A percentile compares a stretch with the other conserved stretches of the same genome.
Conservation (phyloP, 2,797 vertebrate species). For the Avahi laniger region DNA sequence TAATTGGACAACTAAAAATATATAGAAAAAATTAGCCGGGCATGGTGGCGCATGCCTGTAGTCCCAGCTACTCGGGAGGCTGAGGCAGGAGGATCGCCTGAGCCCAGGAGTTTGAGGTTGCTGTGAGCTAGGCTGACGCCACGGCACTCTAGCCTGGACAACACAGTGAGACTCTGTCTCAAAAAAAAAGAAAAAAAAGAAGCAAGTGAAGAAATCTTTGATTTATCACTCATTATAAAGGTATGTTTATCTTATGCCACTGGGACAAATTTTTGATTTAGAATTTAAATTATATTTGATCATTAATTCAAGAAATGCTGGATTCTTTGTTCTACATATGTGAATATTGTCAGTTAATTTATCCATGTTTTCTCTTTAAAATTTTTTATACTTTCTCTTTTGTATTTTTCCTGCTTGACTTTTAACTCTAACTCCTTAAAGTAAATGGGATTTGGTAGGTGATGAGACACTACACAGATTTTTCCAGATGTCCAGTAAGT, state of each 20-base stretch:
- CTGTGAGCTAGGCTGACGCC: too few species aligned
- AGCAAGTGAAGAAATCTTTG: constrained; percentile 49
- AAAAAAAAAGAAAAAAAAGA: too few species aligned
- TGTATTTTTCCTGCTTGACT: not conserved
- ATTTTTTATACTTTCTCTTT: not conserved
- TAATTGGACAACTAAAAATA: too few species aligned
- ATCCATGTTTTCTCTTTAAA: not conserved
- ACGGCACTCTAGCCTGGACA: too few species aligned
- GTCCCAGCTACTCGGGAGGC: too few species aligned
- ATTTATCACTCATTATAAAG: not conserved
- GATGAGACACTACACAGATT: not conserved
- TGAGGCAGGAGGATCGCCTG: too few species aligned
- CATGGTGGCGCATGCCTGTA: too few species aligned
- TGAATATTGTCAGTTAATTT: constrained; percentile 1
- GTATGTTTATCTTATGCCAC: not conserved
- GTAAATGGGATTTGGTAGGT: not conserved
- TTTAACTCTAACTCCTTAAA: constrained; percentile 20
- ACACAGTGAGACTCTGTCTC: too few species aligned
- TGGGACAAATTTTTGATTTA: not conserved
- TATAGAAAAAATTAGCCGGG: too few species aligned
- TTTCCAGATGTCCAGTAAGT: not conserved
- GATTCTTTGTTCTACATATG: not conserved
- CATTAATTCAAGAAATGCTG: constrained; percentile 21
- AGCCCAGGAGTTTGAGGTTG: too few species aligned
- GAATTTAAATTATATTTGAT: constrained; percentile 11